Evolutionary conservation across 2,888 invertebrate species (phyloP).

Genomic region (Uropetala carovei): DNA sequence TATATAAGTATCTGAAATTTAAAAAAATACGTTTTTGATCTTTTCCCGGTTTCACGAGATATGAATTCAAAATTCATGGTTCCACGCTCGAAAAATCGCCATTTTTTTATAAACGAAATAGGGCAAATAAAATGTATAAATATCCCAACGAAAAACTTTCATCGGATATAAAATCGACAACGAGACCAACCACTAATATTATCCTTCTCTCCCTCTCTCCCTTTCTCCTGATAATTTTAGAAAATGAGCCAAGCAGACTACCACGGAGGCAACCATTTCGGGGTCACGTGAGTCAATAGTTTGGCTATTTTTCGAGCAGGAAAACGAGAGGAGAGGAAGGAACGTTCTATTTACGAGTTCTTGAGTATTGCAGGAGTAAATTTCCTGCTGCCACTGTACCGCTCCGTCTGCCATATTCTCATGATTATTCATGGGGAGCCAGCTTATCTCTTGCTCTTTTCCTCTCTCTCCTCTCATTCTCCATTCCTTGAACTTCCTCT

Average conservation of each 20-base stretch:
- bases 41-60: too few relatives aligned
- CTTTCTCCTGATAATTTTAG: background rate
- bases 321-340: background rate
- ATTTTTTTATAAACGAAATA: too few relatives aligned
- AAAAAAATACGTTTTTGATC: too few relatives aligned
- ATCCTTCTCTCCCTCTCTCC: background rate
- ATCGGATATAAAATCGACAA: too few relatives aligned
- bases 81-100: too few relatives aligned
- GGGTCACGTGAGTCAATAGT: conserved; percentile 29
- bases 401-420: conserved; percentile 16
- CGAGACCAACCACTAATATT: too few relatives aligned
- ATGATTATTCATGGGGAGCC: conserved; percentile 20
- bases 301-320: background rate
- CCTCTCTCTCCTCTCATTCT: background rate
- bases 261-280: background rate
- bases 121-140: too few relatives aligned
- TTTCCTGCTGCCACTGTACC: conserved; percentile 1
- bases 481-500: background rate
- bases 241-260: background rate
- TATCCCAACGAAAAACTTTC: too few relatives aligned
- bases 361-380: background rate
- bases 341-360: conserved; percentile 8
- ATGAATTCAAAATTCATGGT: too few relatives aligned
- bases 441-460: background rate
- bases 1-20: too few relatives aligned